Conservation (phyloP, 2,113 vertebrate genomes). For the Fulmarus glacialis region DNA sequence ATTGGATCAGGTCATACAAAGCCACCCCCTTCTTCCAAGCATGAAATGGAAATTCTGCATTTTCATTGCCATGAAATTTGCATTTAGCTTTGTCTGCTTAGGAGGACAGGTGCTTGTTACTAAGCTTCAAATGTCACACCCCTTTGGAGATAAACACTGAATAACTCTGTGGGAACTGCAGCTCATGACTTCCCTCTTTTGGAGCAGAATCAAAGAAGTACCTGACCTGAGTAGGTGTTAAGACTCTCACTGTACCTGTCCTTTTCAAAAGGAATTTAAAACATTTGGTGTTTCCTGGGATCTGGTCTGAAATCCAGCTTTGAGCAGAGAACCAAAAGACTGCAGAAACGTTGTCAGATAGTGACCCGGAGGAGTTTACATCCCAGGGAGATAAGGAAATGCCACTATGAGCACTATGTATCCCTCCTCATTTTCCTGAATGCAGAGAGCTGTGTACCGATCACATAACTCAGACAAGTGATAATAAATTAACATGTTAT, state of each 20-base stretch:
- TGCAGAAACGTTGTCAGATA: background rate
- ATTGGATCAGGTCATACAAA: slow-evolving; percentile 19
- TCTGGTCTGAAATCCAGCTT: background rate
- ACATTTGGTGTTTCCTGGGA: background rate
- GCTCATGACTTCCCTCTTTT: background rate
- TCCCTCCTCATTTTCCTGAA: background rate
- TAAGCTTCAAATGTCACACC: background rate
- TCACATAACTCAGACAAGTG: background rate
- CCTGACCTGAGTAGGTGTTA: background rate
- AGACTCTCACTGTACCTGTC: background rate
- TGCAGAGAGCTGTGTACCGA: background rate
- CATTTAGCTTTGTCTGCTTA: slow-evolving; percentile 24
- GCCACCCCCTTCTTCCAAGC: background rate
- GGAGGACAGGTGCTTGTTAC: background rate
- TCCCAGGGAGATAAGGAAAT: background rate
- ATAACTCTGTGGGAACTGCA: background rate
- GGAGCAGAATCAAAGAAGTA: slow-evolving; percentile 28
- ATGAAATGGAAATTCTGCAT: slow-evolving; percentile 49
- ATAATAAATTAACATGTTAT: background rate
- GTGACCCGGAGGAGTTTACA: background rate
- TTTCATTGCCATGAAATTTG: slow-evolving; percentile 44
- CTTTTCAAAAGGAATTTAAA: slow-evolving; percentile 6
- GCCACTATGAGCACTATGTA: background rate
- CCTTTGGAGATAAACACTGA: slow-evolving; percentile 27
- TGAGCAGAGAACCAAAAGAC: background rate